Evolutionary conservation across 2,797 vertebrate species (phyloP).

Genomic region (Poecilia picta): DNA sequence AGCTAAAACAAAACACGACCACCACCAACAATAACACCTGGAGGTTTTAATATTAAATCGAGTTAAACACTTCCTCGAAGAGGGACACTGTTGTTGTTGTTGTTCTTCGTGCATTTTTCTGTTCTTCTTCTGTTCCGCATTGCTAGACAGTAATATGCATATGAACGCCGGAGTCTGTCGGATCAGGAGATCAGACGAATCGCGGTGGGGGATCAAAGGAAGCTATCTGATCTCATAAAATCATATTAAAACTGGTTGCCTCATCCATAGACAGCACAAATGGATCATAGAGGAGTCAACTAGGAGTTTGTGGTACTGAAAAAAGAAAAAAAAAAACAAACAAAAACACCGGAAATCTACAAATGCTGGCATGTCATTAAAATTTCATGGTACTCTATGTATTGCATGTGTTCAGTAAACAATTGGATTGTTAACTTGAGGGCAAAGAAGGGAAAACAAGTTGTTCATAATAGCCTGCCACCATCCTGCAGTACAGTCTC

Average conservation of each 20-base stretch:
- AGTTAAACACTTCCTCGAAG: slow-evolving; percentile 67
- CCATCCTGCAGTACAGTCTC: slow-evolving; percentile 42
- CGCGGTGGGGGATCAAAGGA: slow-evolving; percentile 71
- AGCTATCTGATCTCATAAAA: slow-evolving; percentile 80
- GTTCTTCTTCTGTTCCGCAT: slow-evolving; percentile 31
- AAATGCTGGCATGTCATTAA: slow-evolving; percentile 66
- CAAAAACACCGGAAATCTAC: slow-evolving; percentile 65
- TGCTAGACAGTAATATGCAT: slow-evolving; percentile 66
- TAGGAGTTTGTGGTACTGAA: slow-evolving; percentile 54
- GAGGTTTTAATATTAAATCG: slow-evolving; percentile 58
- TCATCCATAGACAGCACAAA: slow-evolving; percentile 65
- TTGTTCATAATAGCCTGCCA: slow-evolving; percentile 82
- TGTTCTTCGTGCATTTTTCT: slow-evolving; percentile 47
- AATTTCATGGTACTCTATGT: slow-evolving; percentile 67
- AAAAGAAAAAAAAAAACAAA: slow-evolving; percentile 29
- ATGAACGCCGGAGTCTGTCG: slow-evolving; percentile 65
- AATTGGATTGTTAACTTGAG: slow-evolving; percentile 69
- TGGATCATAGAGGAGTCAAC: slow-evolving; percentile 71
- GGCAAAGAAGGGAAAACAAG: slow-evolving; percentile 54
- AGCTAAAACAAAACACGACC: slow-evolving; percentile 72
- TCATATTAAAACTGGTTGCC: slow-evolving; percentile 71
- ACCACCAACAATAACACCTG: slow-evolving; percentile 63
- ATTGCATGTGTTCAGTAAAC: slow-evolving; percentile 68
- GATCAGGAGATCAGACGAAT: slow-evolving; percentile 73
- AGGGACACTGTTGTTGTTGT: slow-evolving; percentile 67